Percentiles rank a stretch among this genome's conserved stretches.
Conservation (phyloP, 2,113 vertebrate species). For the Bos taurus region DNA sequence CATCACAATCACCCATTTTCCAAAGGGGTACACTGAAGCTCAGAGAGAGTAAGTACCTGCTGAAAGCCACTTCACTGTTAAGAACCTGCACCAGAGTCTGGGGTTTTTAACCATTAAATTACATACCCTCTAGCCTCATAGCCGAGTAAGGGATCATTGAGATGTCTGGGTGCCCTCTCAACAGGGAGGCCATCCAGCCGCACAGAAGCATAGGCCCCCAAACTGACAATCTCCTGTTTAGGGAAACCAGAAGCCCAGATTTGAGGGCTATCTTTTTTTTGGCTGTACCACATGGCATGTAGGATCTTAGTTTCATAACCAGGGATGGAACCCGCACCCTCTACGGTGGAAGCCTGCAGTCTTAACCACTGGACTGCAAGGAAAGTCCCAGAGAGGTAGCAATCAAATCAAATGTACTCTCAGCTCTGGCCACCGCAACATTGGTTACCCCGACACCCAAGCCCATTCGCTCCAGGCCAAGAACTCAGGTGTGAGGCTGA, state of each 20-base stretch:
- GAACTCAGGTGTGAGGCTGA: neutral
- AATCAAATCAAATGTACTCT: neutral
- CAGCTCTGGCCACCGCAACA: neutral
- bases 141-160: neutral
- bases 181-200: neutral
- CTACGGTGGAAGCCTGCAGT: neutral
- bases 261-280: neutral
- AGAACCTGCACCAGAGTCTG: neutral
- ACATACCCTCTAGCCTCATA: neutral
- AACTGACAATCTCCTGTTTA: neutral
- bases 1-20: neutral
- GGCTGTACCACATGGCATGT: neutral
- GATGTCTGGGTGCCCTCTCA: neutral
- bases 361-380: neutral
- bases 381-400: neutral
- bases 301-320: neutral
- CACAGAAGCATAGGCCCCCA: neutral
- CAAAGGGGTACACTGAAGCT: neutral
- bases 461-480: no score
- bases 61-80: neutral
- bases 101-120: neutral
- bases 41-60: neutral
- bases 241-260: neutral
- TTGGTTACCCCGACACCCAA: fast-evolving
- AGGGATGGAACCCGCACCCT: neutral